Evolutionary conservation across 2,888 invertebrate genomes (phyloP).

Genomic region (Halictus ligatus): DNA sequence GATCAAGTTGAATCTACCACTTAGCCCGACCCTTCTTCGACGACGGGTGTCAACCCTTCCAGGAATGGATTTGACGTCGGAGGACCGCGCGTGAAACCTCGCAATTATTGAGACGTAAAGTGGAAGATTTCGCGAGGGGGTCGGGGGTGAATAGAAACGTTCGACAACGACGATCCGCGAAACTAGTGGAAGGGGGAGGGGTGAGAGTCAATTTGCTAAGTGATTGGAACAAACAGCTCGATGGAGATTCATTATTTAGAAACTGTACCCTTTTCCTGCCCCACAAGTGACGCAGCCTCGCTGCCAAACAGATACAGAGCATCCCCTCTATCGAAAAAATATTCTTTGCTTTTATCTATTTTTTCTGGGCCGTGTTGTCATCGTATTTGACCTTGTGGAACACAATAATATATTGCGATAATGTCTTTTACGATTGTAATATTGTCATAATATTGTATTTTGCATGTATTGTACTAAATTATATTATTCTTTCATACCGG

Average conservation of each 20-base stretch:
- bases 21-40: conserved; percentile 54
- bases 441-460: too few species aligned
- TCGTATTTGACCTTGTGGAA: neutral
- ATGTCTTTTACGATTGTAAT: neutral
- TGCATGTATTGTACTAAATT: neutral
- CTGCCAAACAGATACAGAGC: neutral
- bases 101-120: conserved; percentile 17
- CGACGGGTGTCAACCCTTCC: conserved; percentile 56
- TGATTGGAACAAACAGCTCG: neutral
- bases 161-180: neutral
- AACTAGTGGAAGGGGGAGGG: neutral
- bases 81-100: conserved; percentile 44
- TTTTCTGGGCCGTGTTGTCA: neutral
- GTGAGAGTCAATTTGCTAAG: neutral
- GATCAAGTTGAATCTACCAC: conserved; percentile 67
- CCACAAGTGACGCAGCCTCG: neutral
- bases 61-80: conserved; percentile 47
- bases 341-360: neutral
- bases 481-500: neutral
- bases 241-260: neutral
- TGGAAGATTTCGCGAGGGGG: conserved; percentile 3
- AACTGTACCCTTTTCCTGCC: neutral
- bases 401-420: neutral
- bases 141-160: neutral
- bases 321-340: neutral